A percentile compares a stretch with the other conserved stretches of the same genome.
Evolutionary conservation across 2,888 invertebrate genomes (phyloP).

Genomic region (Polyommatus icarus): DNA sequence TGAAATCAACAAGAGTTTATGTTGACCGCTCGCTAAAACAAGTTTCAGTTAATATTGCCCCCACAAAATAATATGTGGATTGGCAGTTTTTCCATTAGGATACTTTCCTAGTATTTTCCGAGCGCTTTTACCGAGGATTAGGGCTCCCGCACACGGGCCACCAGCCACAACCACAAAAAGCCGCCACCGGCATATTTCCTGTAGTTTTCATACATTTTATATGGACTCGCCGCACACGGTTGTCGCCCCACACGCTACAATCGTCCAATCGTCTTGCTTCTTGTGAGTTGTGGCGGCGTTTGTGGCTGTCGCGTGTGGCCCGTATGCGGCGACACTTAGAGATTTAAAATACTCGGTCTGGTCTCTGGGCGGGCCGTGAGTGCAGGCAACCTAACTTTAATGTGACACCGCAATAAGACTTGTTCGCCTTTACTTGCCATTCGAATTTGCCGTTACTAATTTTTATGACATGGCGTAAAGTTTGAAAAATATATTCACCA

Average conservation of each 20-base stretch:
- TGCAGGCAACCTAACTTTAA: background rate
- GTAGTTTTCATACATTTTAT: too few species aligned
- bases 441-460: background rate
- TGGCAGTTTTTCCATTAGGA: background rate
- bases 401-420: background rate
- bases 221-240: too few species aligned
- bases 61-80: background rate
- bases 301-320: too few species aligned
- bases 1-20: background rate
- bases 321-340: background rate
- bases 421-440: background rate
- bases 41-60: background rate
- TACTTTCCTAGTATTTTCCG: conserved; percentile 12
- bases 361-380: background rate
- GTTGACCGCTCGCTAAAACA: background rate
- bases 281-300: too few species aligned
- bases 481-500: too few species aligned
- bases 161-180: too few species aligned
- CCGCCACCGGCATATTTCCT: too few species aligned
- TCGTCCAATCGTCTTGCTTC: too few species aligned
- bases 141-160: too few species aligned
- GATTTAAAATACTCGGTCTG: background rate
- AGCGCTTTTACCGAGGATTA: background rate
- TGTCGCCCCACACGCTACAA: too few species aligned
- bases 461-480: too few species aligned